Base-by-base conservation (phyloP, 2,888 invertebrate species). In the Eupithecia centaureata region DNA sequence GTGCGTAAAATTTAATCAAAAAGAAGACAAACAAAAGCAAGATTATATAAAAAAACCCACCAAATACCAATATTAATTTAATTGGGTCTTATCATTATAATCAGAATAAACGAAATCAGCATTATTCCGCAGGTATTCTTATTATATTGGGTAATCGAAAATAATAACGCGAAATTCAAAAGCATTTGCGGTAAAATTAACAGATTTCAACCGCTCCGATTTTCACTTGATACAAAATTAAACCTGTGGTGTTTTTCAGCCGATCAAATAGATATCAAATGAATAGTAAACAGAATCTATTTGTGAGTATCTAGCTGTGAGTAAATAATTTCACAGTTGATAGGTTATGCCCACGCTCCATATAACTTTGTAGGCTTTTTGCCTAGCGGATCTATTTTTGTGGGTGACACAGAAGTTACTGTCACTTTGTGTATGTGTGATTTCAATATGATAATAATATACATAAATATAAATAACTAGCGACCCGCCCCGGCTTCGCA, bases 41-140 rank as follows among this genome's bases (percentile, higher is more conserved):
- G n/a, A n/a, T 38, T 7, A 7, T 30, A 5, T 1, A n/a, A 38
- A 1, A 5, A 15, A n/a, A n/a, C 4, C 4, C 30, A 30, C 4
- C 30, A 5, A 2, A 5, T 5, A 5, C 5, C 3, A 30, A 30
- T 42, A 7, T 18, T 18, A 15, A 35, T 8, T 42, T 42, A 42
- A 42, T 10, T 18, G 47, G 47, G 27, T 30, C n/a, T 33, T 27
- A 38, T 56, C 15, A 38, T 63, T 59, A n/a, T 33, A 32, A 25
- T 38, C 38, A 38, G 28, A 56, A 32, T 33, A 63, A 18, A 38
- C 25, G 13, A 42, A 57, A 63, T 57, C 38, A 63, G 63, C 28
- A 28, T n/a, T 57, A 63, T 63, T 52, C 15, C 15, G 27, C 32
- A 51, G 61, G 4, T 60, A 61, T 18, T 25, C 25, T 51, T 18